Base-by-base conservation (phyloP, 1,140 invertebrate species). In the Ostrea edulis region DNA sequence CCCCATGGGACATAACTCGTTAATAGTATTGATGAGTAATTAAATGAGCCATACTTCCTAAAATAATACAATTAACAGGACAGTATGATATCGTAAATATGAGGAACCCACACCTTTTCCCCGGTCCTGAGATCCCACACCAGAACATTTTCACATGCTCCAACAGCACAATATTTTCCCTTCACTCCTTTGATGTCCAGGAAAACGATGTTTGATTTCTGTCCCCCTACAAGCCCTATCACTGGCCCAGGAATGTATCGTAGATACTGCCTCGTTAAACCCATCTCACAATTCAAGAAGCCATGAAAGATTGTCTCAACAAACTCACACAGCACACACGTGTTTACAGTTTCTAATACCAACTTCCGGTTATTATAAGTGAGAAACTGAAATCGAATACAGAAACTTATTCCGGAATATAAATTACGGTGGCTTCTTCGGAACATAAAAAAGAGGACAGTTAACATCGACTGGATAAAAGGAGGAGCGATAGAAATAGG, bases 201-300 rank as follows among this genome's bases (percentile, higher is more conserved):
- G 77, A 98, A 98, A 81, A 96, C 95, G 54, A 97, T 95, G 95
- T 98, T 98, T 90, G 97, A 97, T 86, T 97, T 96, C 25, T 96
- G 94, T 95, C 97, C 98, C 7, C 96, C 96, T 89, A 99, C 97
- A 77, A 99, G 96, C 94, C 98, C 98, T 95, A 98, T 98, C 53
- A 93, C 92, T 55, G 97, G 96, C 86, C 89, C 90, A 17, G 97
- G 96, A 14, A 96, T 96, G 95, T 98, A 99, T 82, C 98, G 96
- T 86, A 99, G 96, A 96, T 99, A 99, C 95, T 99, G 98, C 94
- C 99, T 99, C 29, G 98, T 99, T 90, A 99, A 95, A 89, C 98
- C 98, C 98, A 99, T 99, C 25, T 86, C 35, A 52, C 81, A 71
- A 35, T 14, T 25, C 8, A 11, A 35, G 14, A 14, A 14, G 3